Percentiles rank a stretch among this genome's conserved stretches.
phyloP scores from a whole-genome alignment of 2,113 vertebrate genomes.

The Scophthalmus maximus region DNA sequence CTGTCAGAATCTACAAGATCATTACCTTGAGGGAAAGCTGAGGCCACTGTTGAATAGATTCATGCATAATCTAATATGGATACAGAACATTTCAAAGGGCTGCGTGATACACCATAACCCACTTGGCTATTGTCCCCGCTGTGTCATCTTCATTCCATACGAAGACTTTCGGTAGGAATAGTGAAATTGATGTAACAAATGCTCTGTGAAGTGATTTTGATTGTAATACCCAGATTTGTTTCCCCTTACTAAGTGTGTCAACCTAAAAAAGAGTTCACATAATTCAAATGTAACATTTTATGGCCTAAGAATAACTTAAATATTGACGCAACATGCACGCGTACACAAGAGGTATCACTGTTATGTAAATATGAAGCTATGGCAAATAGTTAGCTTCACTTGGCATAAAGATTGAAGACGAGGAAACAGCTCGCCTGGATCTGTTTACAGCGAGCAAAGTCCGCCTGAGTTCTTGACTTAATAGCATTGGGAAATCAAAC shows the following conservation, averaged over 20 bases:
- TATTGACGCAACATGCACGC: no score
- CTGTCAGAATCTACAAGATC: constrained; percentile 50
- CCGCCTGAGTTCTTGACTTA: neutral
- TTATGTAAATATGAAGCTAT: no score
- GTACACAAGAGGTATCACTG: no score
- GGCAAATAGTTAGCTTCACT: no score
- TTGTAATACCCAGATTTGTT: neutral
- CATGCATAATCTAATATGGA: constrained; percentile 16
- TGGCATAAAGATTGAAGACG: neutral
- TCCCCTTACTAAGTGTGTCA: no score
- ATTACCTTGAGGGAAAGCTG: constrained; percentile 54
- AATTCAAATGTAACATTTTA: no score
- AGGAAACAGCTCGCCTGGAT: no score
- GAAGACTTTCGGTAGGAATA: no score
- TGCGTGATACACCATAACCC: constrained; percentile 5
- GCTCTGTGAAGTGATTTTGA: neutral
- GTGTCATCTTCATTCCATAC: neutral
- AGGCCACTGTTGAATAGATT: constrained; percentile 34
- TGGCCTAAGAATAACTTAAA: no score
- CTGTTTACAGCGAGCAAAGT: no score
- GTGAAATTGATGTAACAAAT: no score
- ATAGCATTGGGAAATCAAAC: constrained; percentile 18
- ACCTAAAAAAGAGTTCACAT: no score
- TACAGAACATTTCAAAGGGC: constrained; percentile 2
- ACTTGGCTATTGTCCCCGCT: neutral